These are phyloP conservation scores for Neodontobutis hainanensis DNA, from an alignment of 2,113 vertebrate species.

Conservation along the genomic window DNA sequence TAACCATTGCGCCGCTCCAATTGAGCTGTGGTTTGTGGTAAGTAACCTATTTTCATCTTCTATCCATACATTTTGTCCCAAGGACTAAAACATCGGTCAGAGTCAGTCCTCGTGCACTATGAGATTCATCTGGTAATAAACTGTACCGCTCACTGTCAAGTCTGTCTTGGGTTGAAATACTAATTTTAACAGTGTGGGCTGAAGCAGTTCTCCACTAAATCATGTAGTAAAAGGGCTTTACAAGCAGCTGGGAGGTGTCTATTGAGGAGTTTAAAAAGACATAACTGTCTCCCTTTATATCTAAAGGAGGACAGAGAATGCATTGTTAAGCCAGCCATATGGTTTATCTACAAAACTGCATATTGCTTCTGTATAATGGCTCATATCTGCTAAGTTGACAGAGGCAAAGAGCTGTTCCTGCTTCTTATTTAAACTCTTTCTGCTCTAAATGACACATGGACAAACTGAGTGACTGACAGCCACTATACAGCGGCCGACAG, in stretches of 20 bases:
- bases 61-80: not conserved
- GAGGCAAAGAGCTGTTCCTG: slow-evolving; percentile 27
- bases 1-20: too few species aligned
- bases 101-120: slow-evolving; percentile 22
- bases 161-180: slow-evolving; percentile 57
- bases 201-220: slow-evolving; percentile 51
- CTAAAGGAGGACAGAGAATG: slow-evolving; percentile 53
- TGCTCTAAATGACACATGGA: slow-evolving; percentile 60
- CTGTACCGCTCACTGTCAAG: slow-evolving; percentile 59
- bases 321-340: slow-evolving; percentile 57
- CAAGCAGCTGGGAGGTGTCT: slow-evolving; percentile 40
- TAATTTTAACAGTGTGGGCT: slow-evolving; percentile 57
- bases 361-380: slow-evolving; percentile 45
- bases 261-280: slow-evolving; percentile 46
- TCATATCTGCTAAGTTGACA: slow-evolving; percentile 61
- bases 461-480: slow-evolving; percentile 65
- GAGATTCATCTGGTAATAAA: slow-evolving; percentile 39
- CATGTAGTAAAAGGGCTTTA: slow-evolving; percentile 58
- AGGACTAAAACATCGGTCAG: slow-evolving; percentile 35
- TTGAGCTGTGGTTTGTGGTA: not conserved
- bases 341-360: slow-evolving; percentile 64
- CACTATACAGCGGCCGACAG: slow-evolving; percentile 44
- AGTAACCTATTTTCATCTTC: not conserved
- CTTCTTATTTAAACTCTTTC: slow-evolving; percentile 46
- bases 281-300: slow-evolving; percentile 60